A percentile compares a stretch with the other conserved stretches of the same genome.
phyloP scores from a whole-genome alignment of 2,113 vertebrate species.

The Ivindomyrus marchei region DNA sequence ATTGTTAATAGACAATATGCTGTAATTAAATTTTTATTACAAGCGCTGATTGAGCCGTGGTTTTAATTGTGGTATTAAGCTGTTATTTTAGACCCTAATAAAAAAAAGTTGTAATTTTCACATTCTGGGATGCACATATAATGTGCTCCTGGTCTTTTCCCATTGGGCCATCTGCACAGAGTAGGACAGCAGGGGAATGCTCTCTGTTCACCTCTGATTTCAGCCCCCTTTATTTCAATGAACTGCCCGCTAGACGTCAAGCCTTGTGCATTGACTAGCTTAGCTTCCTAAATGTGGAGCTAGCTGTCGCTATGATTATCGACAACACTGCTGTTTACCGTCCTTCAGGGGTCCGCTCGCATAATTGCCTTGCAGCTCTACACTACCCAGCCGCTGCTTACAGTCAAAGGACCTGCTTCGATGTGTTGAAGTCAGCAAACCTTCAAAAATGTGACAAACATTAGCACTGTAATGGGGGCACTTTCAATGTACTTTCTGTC shows the following conservation, averaged over 20 bases:
- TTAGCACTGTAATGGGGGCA: background rate
- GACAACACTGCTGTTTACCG: background rate
- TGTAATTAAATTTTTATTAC: conserved; percentile 2
- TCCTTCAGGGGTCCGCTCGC: background rate
- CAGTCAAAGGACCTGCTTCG: background rate
- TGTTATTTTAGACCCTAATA: conserved; percentile 11
- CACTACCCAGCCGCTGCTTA: background rate
- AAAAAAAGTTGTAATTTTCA: background rate
- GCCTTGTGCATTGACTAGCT: background rate
- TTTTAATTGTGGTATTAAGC: background rate
- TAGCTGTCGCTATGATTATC: background rate
- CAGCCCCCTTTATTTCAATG: background rate
- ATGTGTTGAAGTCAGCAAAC: background rate
- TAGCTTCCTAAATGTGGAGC: background rate
- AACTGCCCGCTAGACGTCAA: background rate
- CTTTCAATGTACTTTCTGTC: background rate
- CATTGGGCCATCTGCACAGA: background rate
- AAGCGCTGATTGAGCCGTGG: background rate
- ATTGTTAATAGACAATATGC: conserved; percentile 1
- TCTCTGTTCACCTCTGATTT: background rate
- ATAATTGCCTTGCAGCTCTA: background rate
- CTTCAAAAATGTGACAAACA: background rate
- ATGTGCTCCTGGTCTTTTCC: background rate
- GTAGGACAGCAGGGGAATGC: background rate
- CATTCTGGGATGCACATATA: background rate